Base-by-base conservation (phyloP, 2,113 vertebrate genomes). In the Hippocampus zosterae region DNA sequence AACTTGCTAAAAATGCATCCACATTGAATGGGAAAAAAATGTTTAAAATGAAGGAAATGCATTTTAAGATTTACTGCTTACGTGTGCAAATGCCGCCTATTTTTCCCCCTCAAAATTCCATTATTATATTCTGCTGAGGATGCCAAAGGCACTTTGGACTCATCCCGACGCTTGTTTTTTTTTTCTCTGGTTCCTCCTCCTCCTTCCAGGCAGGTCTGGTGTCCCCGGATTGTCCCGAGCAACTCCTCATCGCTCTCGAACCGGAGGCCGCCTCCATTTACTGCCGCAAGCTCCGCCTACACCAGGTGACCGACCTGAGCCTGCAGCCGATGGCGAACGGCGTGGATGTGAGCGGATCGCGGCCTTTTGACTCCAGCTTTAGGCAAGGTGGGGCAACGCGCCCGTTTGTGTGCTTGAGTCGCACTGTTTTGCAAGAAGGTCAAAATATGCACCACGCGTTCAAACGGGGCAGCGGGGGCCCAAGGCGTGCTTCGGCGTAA, bases 201-300 rank as follows among this genome's bases (percentile, higher is more conserved):
- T 42, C n/a, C 21, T 46, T 12, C 15, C 81, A 98, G 96, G 96
- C 96, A 0, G 94, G 94, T n/a, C 83, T 98, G 68, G 94, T 95
- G 69, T 90, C 95, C 19, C 85, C 91, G 0, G 95, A 96, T 66
- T 81, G 84, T 62, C 95, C 95, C 0, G 96, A 97, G 79, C 94
- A 95, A 89, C 91, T 98, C 5, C 92, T 98, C 72, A 98, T 98
- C 0, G 96, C 96, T 0, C 91, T 98, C 66, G 96, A 98, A 79
- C 96, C 96, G 0, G 96, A 98, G 81, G 96, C 96, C 0, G 96
- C 96, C 1, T 98, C 96, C 50, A 96, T 98, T 23, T 98, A 98
- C 81, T 98, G 96, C 82, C 87, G 96, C 0, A 98, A 98, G 71
- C 95, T 98, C 53, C 94, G 94, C 19, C 93, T 97, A 68, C 95